phyloP scores from a whole-genome alignment of 2,888 invertebrate species.

The Ephialtes manifestator region DNA sequence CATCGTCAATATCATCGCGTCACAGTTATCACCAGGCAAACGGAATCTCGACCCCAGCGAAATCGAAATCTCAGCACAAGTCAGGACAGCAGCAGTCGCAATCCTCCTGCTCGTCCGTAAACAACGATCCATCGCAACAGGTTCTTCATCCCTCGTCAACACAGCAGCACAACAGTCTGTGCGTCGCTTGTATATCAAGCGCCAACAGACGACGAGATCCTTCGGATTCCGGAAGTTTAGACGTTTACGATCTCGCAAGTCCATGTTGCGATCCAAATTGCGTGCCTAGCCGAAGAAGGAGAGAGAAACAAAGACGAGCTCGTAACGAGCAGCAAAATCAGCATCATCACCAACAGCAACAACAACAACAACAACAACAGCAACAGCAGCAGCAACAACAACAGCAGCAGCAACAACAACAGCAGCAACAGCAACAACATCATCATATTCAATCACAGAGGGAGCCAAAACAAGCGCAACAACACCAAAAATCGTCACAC shows the following conservation, averaged over 20 bases:
- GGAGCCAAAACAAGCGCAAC: conserved; percentile 83
- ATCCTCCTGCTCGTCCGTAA: conserved; percentile 70
- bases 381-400: conserved; percentile 75
- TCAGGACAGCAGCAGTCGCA: conserved; percentile 50
- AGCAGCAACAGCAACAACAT: conserved; percentile 75
- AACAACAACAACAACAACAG: conserved; percentile 73
- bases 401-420: conserved; percentile 74
- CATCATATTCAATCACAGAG: conserved; percentile 67
- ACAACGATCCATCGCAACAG: conserved; percentile 71
- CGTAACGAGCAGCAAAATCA: conserved; percentile 83
- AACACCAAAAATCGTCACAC: conserved; percentile 75
- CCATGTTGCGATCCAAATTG: conserved; percentile 95
- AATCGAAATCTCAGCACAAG: conserved; percentile 63
- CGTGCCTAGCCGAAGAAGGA: conserved; percentile 89
- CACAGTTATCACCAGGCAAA: conserved; percentile 86
- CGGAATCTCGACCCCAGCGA: conserved; percentile 78
- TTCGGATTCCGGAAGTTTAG: conserved; percentile 91
- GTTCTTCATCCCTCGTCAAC: conserved; percentile 22
- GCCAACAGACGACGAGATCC: conserved; percentile 80
- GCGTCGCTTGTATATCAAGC: conserved; percentile 85
- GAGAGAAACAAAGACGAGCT: conserved; percentile 87
- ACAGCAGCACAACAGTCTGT: conserved; percentile 77
- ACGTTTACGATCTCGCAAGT: conserved; percentile 95
- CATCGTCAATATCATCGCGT: conserved; percentile 77
- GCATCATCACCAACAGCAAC: conserved; percentile 85